Percentiles rank a stretch among this genome's conserved stretches.
Evolutionary conservation across 2,888 invertebrate genomes (phyloP).

Genomic region (Cryptus viduatorius): DNA sequence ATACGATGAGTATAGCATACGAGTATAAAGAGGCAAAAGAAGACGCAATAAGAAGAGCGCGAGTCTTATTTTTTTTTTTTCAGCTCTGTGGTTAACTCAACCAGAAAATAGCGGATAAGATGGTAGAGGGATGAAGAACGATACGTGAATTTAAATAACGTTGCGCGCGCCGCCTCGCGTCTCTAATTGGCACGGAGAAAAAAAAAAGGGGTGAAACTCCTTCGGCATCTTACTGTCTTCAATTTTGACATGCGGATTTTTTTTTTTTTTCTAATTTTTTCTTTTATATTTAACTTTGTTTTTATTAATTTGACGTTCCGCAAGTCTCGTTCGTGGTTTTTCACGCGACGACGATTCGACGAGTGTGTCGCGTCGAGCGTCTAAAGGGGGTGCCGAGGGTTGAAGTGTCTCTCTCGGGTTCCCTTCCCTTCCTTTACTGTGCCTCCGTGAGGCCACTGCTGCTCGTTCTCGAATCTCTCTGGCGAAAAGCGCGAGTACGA

Average conservation of each 20-base stretch:
- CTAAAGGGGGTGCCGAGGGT: constrained; percentile 54
- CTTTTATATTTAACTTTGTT: constrained; percentile 5
- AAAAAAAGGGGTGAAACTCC: background rate
- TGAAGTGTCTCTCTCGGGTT: constrained; percentile 58
- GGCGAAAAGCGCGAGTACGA: constrained; percentile 55
- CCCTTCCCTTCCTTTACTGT: constrained; percentile 7
- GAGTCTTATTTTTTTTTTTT: background rate
- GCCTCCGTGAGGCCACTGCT: constrained; percentile 40
- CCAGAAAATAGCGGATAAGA: constrained; percentile 13
- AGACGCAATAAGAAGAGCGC: background rate
- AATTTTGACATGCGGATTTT: constrained; percentile 32
- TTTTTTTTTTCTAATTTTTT: constrained; percentile 30
- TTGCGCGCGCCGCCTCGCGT: constrained; percentile 4
- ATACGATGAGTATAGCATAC: constrained; percentile 1
- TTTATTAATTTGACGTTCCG: constrained; percentile 59
- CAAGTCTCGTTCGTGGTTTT: constrained; percentile 58
- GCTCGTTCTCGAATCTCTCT: constrained; percentile 25
- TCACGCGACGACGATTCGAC: constrained; percentile 76
- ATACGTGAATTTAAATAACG: constrained; percentile 19
- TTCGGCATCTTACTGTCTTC: constrained; percentile 28
- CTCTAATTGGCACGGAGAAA: constrained; percentile 52
- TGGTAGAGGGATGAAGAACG: constrained; percentile 25
- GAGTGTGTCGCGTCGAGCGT: constrained; percentile 73
- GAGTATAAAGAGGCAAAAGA: background rate
- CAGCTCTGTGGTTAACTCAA: constrained; percentile 1